These are phyloP conservation scores for Stylophora pistillata DNA, from an alignment of 64 coral and sea anemone genomes.

Conservation along the genomic window DNA sequence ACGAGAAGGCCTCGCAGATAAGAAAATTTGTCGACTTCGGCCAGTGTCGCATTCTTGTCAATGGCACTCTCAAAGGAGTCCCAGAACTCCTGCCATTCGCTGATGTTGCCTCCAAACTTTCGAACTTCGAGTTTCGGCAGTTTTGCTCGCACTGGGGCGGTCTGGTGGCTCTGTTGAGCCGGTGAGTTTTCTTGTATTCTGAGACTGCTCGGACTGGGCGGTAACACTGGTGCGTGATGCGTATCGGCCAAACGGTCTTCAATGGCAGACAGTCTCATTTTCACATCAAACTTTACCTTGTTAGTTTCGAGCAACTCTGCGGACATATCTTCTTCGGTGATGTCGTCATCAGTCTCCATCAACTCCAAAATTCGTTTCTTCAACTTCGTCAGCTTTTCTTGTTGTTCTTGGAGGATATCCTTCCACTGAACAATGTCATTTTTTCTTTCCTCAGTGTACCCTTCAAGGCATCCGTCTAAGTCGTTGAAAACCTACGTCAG, in stretches of 20 bases:
- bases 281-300: neutral
- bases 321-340: neutral
- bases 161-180: too few species aligned
- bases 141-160: neutral
- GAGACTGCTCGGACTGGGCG: too few species aligned
- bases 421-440: neutral
- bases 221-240: too few species aligned
- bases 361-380: neutral
- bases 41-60: neutral
- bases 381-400: neutral
- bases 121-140: slow-evolving; percentile 3
- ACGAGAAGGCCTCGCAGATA: neutral
- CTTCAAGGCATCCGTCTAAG: neutral
- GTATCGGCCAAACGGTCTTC: too few species aligned
- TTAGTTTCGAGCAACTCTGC: neutral
- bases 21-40: slow-evolving; percentile 7
- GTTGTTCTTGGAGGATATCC: neutral
- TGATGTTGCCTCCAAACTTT: slow-evolving; percentile 23
- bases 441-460: neutral
- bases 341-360: neutral
- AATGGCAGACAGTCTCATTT: neutral
- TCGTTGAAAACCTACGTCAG: neutral
- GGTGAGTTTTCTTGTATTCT: too few species aligned
- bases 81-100: slow-evolving; percentile 34
- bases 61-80: slow-evolving; percentile 31